These are phyloP conservation scores for Lagodon rhomboides DNA, from an alignment of 2,797 vertebrate species.

Conservation along the genomic window DNA sequence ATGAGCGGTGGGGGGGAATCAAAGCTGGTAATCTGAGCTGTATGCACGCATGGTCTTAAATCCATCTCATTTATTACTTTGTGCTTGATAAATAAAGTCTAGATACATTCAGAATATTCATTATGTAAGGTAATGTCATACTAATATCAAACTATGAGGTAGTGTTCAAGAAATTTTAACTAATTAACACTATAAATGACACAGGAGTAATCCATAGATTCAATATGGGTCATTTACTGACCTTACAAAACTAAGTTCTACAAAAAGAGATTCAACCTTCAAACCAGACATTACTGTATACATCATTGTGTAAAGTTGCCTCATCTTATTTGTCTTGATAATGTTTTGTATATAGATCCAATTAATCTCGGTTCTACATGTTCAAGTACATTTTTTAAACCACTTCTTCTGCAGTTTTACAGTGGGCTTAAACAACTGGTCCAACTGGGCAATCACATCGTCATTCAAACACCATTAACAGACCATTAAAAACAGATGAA, in stretches of 20 bases:
- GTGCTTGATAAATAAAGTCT: background rate
- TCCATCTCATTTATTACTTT: background rate
- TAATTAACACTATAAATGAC: background rate
- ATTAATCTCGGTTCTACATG: background rate
- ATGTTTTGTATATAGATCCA: background rate
- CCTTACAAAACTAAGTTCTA: background rate
- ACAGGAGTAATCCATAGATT: background rate
- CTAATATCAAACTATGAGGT: background rate
- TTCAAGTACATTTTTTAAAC: background rate
- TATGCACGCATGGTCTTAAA: background rate
- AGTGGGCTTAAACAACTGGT: background rate
- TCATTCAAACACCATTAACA: background rate
- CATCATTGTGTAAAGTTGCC: background rate
- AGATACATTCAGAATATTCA: background rate
- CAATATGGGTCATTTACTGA: background rate
- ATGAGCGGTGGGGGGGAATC: background rate
- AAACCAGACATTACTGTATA: background rate
- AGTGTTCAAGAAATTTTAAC: background rate
- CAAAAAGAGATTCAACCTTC: background rate
- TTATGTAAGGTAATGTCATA: background rate
- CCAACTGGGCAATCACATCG: background rate
- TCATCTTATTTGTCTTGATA: background rate
- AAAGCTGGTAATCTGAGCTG: constrained; percentile 13
- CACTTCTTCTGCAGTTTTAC: background rate
- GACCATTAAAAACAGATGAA: background rate